phyloP scores from a whole-genome alignment of 2,888 invertebrate genomes.

The Entomobrya multifasciata region DNA sequence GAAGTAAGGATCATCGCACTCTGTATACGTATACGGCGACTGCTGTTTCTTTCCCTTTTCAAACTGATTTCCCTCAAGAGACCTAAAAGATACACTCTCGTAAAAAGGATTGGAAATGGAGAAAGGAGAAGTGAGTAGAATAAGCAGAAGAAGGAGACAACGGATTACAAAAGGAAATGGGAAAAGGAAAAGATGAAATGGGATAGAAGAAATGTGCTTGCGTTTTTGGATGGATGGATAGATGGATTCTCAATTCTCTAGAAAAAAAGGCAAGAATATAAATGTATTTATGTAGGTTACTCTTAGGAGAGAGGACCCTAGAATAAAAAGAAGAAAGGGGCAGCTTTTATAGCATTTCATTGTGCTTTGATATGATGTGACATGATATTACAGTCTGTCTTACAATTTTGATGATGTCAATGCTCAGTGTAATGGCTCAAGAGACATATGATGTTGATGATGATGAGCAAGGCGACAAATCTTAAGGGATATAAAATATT shows the following conservation, averaged over 20 bases:
- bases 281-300: not conserved
- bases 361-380: no score
- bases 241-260: constrained; percentile 25
- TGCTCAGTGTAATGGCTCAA: constrained; percentile 13
- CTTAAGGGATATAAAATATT: constrained; percentile 15
- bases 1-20: not conserved
- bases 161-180: constrained; percentile 37
- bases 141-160: constrained; percentile 5
- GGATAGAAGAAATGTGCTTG: constrained; percentile 45
- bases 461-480: not conserved
- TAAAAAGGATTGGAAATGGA: constrained; percentile 21
- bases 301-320: no score
- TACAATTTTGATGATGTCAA: constrained; percentile 9
- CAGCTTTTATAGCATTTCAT: not conserved
- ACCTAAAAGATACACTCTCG: no score
- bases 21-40: not conserved
- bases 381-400: constrained; percentile 4
- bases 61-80: constrained; percentile 49
- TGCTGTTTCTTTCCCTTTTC: constrained; percentile 14
- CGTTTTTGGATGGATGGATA: no score
- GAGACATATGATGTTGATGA: constrained; percentile 2
- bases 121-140: constrained; percentile 10
- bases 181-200: constrained; percentile 51
- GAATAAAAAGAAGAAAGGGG: not conserved
- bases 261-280: no score